Conservation (phyloP, 2,797 vertebrate species). For the Delichon dasypus region DNA sequence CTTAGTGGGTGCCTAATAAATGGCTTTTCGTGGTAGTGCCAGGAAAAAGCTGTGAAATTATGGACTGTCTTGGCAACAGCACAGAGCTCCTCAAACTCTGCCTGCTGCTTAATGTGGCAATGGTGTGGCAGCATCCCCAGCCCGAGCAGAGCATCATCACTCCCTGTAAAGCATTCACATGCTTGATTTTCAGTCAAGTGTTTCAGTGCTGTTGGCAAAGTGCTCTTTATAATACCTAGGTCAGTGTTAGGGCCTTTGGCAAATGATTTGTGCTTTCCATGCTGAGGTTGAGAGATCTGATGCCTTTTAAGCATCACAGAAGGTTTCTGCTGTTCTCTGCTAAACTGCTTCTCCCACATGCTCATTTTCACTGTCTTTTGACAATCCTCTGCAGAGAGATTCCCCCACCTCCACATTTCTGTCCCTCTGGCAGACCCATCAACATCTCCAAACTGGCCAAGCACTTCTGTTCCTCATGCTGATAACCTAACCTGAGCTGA, state of each 20-base stretch:
- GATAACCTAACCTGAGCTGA: neutral
- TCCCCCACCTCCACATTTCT: neutral
- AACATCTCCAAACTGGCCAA: neutral
- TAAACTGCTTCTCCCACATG: constrained; percentile 12
- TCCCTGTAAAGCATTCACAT: neutral
- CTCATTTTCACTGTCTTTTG: neutral
- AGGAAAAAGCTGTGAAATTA: neutral
- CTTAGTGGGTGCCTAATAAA: neutral
- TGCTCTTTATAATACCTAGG: neutral
- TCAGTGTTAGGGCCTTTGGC: neutral
- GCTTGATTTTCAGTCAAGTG: neutral
- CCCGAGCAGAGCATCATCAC: neutral
- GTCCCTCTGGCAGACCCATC: neutral
- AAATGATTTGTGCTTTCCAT: neutral
- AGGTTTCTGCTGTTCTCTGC: neutral
- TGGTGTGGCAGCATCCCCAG: neutral
- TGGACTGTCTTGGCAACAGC: neutral
- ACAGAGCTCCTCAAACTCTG: neutral
- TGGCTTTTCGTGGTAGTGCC: neutral
- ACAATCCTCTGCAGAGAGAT: neutral
- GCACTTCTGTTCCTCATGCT: neutral
- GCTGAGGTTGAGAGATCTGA: neutral
- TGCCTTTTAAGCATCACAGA: neutral
- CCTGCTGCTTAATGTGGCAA: neutral
- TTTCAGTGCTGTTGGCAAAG: neutral